phyloP scores from a whole-genome alignment of 2,888 invertebrate species.

The Calliopum simillimum region DNA sequence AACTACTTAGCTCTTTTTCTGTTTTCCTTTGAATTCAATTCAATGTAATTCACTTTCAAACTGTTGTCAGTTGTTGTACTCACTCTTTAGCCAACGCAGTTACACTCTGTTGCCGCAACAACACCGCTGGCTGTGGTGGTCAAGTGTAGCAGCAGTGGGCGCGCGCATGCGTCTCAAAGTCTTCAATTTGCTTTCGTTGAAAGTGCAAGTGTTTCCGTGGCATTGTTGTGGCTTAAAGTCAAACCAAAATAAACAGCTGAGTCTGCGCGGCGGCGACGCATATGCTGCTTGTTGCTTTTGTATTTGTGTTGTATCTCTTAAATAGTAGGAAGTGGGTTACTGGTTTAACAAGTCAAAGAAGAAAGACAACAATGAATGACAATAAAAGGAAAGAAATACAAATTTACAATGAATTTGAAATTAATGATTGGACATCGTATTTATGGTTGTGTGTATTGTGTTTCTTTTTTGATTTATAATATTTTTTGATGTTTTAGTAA shows the following conservation, averaged over 20 bases:
- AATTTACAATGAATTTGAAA: no score
- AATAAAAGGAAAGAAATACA: background rate
- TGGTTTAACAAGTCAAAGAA: conserved; percentile 39
- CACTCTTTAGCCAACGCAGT: conserved; percentile 12
- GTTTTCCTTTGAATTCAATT: background rate
- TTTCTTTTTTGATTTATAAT: no score
- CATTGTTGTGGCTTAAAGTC: conserved; percentile 49
- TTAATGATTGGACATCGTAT: no score
- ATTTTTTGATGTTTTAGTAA: no score
- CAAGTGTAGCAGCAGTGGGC: conserved; percentile 18
- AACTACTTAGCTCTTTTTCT: conserved; percentile 5
- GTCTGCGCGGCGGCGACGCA: background rate
- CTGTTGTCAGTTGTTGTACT: background rate
- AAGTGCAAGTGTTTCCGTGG: conserved; percentile 59
- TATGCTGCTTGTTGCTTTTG: background rate
- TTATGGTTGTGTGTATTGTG: no score
- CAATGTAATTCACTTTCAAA: background rate
- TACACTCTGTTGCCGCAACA: conserved; percentile 1
- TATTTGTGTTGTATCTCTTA: background rate
- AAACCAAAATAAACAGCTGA: conserved; percentile 5
- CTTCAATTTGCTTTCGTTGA: conserved; percentile 52
- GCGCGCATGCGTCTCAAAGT: conserved; percentile 43
- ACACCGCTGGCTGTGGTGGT: conserved; percentile 22
- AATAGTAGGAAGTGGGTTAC: conserved; percentile 56
- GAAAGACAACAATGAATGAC: background rate